Conservation (phyloP, 2,797 vertebrate species). For the Melanogrammus aeglefinus region DNA sequence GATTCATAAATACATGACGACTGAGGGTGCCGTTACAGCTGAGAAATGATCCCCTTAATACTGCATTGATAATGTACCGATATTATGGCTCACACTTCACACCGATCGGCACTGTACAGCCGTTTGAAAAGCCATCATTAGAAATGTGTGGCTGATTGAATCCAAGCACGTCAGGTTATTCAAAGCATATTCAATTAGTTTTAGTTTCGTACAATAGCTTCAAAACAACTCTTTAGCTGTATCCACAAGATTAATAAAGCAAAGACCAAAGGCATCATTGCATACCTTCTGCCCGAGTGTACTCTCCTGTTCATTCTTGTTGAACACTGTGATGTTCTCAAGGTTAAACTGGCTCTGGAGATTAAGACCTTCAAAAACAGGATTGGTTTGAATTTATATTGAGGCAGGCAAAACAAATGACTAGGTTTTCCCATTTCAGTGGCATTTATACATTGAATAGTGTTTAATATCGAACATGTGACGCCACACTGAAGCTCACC, state of each 20-base stretch:
- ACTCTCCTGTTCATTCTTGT: constrained; percentile 96
- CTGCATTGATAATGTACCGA: not conserved
- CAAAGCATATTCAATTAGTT: not conserved
- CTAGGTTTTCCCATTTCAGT: not conserved
- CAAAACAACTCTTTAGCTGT: not conserved
- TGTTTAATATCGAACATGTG: not conserved
- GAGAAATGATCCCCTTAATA: not conserved
- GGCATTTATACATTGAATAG: not conserved
- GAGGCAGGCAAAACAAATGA: not conserved
- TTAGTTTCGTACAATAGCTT: not conserved
- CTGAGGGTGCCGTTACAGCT: fast-evolving
- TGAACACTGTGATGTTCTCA: constrained; percentile 96
- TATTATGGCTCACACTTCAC: not conserved
- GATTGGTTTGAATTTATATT: not conserved
- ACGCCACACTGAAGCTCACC: constrained; percentile 72
- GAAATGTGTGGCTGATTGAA: not conserved
- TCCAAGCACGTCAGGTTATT: not conserved
- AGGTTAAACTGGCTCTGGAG: constrained; percentile 98
- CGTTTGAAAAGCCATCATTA: not conserved
- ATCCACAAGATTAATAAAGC: not conserved
- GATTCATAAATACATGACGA: not conserved
- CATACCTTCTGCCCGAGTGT: constrained; percentile 93
- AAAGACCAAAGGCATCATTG: not conserved
- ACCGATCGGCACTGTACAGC: not conserved
- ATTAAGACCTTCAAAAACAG: constrained; percentile 83